Evolutionary conservation across 2,888 invertebrate species (phyloP).

Genomic region (Minunthozetes semirufus): DNA sequence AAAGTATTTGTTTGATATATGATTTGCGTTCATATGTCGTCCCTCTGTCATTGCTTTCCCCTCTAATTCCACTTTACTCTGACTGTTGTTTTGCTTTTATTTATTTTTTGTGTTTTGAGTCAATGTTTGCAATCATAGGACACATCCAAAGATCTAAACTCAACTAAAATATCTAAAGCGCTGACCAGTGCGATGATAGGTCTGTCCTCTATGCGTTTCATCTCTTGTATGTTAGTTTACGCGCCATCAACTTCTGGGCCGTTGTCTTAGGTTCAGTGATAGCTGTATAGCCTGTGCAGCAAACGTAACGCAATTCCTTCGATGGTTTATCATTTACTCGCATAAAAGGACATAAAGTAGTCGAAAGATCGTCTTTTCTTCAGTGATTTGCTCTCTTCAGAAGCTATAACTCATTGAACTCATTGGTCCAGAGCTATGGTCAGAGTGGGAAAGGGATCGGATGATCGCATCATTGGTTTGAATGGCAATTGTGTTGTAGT

Average conservation of each 20-base stretch:
- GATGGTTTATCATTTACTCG: constrained; percentile 23
- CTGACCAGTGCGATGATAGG: constrained; percentile 11
- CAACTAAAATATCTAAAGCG: constrained; percentile 8
- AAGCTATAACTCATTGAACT: constrained; percentile 7
- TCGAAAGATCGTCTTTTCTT: constrained; percentile 18
- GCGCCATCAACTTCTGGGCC: not conserved
- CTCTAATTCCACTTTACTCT: not conserved
- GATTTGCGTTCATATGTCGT: not conserved
- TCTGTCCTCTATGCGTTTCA: not conserved
- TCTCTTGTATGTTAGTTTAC: not conserved
- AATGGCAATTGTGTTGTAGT: constrained; percentile 18
- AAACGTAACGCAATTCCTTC: constrained; percentile 25
- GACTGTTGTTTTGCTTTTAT: not conserved
- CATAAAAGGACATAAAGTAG: constrained; percentile 14
- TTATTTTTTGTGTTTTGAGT: not conserved
- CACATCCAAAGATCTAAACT: not conserved
- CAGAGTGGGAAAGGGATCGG: not conserved
- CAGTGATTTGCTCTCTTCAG: constrained; percentile 5
- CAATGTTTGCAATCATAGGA: not conserved
- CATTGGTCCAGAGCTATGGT: not conserved
- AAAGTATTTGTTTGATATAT: constrained; percentile 29
- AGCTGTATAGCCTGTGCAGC: not conserved
- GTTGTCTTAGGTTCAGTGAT: constrained; percentile 8
- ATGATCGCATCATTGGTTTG: constrained; percentile 24
- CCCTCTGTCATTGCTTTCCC: not conserved